Conservation (phyloP, 2,113 vertebrate species). For the Trematomus loennbergii region DNA sequence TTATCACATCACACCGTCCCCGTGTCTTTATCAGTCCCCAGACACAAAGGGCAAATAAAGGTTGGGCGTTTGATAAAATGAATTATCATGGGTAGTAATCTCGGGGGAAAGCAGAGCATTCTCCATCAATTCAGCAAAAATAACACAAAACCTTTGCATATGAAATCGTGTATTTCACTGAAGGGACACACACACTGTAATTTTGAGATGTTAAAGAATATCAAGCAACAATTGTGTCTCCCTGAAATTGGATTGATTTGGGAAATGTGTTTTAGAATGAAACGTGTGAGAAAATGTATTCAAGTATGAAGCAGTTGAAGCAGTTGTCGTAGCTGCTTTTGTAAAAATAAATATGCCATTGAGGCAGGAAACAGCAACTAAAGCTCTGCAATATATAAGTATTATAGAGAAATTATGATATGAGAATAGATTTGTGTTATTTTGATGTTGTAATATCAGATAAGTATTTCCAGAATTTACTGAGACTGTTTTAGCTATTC, state of each 20-base stretch:
- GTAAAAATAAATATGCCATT: background rate
- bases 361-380: constrained; percentile 17
- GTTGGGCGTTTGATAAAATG: constrained; percentile 45
- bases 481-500: too few relatives aligned
- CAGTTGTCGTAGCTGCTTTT: background rate
- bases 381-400: too few relatives aligned
- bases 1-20: constrained; percentile 20
- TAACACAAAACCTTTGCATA: background rate
- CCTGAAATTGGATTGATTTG: constrained; percentile 32
- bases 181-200: background rate
- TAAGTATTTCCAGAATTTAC: too few relatives aligned
- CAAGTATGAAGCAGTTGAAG: background rate
- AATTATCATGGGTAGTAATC: constrained; percentile 16
- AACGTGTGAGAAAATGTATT: constrained; percentile 6
- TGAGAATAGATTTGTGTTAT: too few relatives aligned
- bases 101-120: background rate
- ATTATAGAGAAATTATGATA: too few relatives aligned
- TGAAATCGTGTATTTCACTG: background rate
- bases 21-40: constrained; percentile 16
- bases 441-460: too few relatives aligned
- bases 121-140: constrained; percentile 1
- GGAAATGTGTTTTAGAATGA: constrained; percentile 2
- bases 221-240: constrained; percentile 1
- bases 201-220: constrained; percentile 28
- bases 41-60: constrained; percentile 57